phyloP scores from a whole-genome alignment of 2,797 vertebrate species.

The Monodelphis domestica region DNA sequence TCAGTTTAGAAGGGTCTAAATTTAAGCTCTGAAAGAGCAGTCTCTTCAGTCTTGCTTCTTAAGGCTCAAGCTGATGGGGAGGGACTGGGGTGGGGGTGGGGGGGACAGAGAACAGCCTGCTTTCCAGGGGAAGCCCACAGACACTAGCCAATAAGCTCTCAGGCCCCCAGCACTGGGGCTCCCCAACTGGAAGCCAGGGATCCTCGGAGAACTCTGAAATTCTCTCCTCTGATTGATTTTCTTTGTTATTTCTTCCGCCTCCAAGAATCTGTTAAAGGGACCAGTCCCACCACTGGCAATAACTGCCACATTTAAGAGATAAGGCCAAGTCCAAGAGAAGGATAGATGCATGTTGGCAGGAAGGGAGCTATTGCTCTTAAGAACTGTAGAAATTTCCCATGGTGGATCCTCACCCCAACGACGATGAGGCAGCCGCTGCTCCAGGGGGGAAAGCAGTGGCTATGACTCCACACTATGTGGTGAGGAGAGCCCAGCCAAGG shows the following conservation, averaged over 20 bases:
- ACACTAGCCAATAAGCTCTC: background rate
- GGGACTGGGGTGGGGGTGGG: too few relatives aligned
- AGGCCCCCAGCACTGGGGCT: background rate
- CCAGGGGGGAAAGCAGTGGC: slow-evolving; percentile 48
- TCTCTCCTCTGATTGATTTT: slow-evolving; percentile 37
- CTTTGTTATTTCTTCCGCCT: slow-evolving; percentile 5
- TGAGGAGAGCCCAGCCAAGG: background rate
- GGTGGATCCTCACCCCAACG: slow-evolving; percentile 23
- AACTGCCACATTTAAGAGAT: slow-evolving; percentile 47
- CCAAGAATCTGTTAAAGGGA: slow-evolving; percentile 62
- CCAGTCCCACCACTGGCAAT: slow-evolving; percentile 32
- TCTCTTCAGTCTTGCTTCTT: background rate
- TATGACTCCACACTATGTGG: slow-evolving; percentile 73
- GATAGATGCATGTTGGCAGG: slow-evolving; percentile 45
- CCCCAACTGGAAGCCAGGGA: background rate
- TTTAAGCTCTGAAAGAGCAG: background rate
- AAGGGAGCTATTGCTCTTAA: slow-evolving; percentile 35
- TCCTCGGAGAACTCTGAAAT: background rate
- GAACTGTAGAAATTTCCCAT: slow-evolving; percentile 20
- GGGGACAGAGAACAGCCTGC: slow-evolving; percentile 4
- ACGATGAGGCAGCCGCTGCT: slow-evolving; percentile 7
- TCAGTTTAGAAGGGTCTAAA: background rate
- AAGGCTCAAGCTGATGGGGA: slow-evolving; percentile 22
- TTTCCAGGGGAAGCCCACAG: background rate
- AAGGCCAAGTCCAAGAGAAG: slow-evolving; percentile 26